Evolutionary conservation across 2,888 invertebrate species (phyloP).

Genomic region (Gasteruption jaculator): DNA sequence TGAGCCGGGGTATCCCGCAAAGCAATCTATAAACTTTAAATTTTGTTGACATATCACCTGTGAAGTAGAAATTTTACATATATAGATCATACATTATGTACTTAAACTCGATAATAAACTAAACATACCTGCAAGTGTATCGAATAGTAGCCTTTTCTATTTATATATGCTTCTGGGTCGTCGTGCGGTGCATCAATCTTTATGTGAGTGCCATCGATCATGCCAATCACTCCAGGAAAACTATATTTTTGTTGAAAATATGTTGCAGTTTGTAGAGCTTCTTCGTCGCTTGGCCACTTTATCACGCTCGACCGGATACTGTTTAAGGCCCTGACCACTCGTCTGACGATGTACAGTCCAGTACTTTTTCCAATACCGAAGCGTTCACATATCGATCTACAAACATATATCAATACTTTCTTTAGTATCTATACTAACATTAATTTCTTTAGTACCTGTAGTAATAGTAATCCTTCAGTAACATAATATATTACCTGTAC

Average conservation of each 20-base stretch:
- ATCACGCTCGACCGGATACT: slow-evolving; percentile 13
- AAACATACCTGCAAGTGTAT: slow-evolving; percentile 19
- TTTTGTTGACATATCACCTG: too few species aligned
- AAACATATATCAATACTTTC: too few species aligned
- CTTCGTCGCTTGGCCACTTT: slow-evolving; percentile 17
- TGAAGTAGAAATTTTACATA: too few species aligned
- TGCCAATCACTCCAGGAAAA: slow-evolving; percentile 22
- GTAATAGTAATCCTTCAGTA: too few species aligned
- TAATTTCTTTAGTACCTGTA: too few species aligned
- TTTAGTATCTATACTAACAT: too few species aligned
- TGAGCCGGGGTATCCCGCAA: too few species aligned
- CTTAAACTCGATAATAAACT: slow-evolving; percentile 7
- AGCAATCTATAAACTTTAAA: too few species aligned
- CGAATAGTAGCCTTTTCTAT: slow-evolving; percentile 22
- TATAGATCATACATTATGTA: too few species aligned
- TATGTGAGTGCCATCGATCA: slow-evolving; percentile 23
- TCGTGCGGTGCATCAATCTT: slow-evolving; percentile 14
- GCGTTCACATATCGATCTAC: slow-evolving; percentile 18
- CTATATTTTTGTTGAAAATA: slow-evolving; percentile 11
- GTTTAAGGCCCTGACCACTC: slow-evolving; percentile 14
- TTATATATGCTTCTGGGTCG: slow-evolving; percentile 20
- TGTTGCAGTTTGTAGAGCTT: slow-evolving; percentile 8
- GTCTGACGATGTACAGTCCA: slow-evolving; percentile 10
- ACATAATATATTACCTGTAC: too few species aligned
- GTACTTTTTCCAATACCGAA: slow-evolving; percentile 16